A percentile compares a stretch with the other conserved stretches of the same genome.
These are phyloP conservation scores for Rhogogaster chlorosoma DNA, from an alignment of 2,888 invertebrate genomes.

Conservation along the genomic window DNA sequence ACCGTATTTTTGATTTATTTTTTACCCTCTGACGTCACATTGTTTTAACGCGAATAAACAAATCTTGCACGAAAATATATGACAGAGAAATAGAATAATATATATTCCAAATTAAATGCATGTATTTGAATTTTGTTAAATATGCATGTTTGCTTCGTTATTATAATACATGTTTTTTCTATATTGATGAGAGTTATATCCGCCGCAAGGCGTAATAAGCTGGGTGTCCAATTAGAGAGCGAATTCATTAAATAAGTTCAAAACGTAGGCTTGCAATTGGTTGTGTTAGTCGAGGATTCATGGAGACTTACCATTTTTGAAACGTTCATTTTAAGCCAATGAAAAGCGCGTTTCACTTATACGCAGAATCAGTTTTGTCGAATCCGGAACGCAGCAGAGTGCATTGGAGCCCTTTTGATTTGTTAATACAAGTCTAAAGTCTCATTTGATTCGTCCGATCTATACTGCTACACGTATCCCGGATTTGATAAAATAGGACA, in stretches of 20 bases:
- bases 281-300: neutral
- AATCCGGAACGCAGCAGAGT: neutral
- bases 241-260: neutral
- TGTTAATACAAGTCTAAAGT: neutral
- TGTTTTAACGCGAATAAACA: neutral
- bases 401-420: conserved; percentile 1
- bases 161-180: neutral
- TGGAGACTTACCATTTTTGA: neutral
- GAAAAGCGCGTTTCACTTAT: neutral
- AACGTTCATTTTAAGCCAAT: neutral
- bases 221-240: neutral
- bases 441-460: neutral
- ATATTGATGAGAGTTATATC: neutral
- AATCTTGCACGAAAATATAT: neutral
- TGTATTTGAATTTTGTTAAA: neutral
- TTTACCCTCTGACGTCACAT: neutral
- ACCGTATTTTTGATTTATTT: neutral
- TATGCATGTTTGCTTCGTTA: neutral
- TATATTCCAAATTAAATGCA: neutral
- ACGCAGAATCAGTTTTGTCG: neutral
- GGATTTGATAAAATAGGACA: neutral
- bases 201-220: neutral
- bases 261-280: neutral
- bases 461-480: neutral
- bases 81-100: neutral